Conservation (phyloP, 2,888 invertebrate genomes). For the Eilema sororculum region DNA sequence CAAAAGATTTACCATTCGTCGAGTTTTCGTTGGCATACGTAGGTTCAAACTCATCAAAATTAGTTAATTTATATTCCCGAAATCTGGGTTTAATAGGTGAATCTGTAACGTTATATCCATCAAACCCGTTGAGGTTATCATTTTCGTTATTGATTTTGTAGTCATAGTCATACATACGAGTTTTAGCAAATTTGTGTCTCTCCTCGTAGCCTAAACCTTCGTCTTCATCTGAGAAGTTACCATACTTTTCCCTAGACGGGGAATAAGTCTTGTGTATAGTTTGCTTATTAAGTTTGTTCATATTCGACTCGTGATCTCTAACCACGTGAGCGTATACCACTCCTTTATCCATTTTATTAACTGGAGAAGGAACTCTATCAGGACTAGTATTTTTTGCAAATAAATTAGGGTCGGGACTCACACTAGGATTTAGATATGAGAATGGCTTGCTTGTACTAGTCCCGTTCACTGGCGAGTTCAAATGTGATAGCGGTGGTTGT, state of each 20-base stretch:
- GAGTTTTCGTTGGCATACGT: slow-evolving; percentile 81
- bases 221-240: slow-evolving; percentile 91
- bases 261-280: slow-evolving; percentile 86
- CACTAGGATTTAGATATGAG: slow-evolving; percentile 91
- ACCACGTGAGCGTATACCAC: slow-evolving; percentile 93
- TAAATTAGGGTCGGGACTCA: slow-evolving; percentile 82
- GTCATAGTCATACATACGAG: slow-evolving; percentile 76
- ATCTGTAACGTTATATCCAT: slow-evolving; percentile 82
- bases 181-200: slow-evolving; percentile 73
- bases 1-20: slow-evolving; percentile 64
- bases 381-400: slow-evolving; percentile 81
- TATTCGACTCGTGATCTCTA: slow-evolving; percentile 73
- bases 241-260: slow-evolving; percentile 80
- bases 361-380: slow-evolving; percentile 77
- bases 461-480: slow-evolving; percentile 88
- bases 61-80: slow-evolving; percentile 86
- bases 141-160: slow-evolving; percentile 81
- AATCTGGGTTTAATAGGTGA: slow-evolving; percentile 89
- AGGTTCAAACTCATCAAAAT: slow-evolving; percentile 83
- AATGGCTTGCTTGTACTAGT: slow-evolving; percentile 93
- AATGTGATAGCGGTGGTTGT: slow-evolving; percentile 89
- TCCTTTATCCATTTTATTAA: slow-evolving; percentile 85
- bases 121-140: slow-evolving; percentile 75
- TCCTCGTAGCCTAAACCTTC: slow-evolving; percentile 93
- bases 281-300: slow-evolving; percentile 67